Evolutionary conservation across 2,113 vertebrate genomes (phyloP).

Genomic region (Trinectes maculatus): DNA sequence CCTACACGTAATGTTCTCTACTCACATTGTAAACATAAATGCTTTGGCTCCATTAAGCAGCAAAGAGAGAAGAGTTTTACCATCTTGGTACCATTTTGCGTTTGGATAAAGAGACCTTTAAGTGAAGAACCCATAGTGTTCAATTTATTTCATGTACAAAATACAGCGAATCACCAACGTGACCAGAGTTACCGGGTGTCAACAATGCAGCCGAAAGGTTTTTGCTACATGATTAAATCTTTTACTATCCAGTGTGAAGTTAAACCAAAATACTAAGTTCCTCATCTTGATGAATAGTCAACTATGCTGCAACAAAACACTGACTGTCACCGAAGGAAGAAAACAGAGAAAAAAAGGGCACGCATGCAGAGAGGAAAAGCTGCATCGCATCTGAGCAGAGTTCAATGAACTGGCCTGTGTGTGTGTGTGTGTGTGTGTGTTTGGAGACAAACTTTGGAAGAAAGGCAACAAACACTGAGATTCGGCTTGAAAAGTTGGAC

Average conservation of each 20-base stretch:
- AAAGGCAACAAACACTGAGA: conserved; percentile 7
- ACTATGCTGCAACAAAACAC: conserved; percentile 22
- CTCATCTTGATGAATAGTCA: conserved; percentile 40
- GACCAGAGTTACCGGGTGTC: conserved; percentile 21
- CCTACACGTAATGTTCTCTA: not conserved
- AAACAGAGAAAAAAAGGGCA: conserved; percentile 17
- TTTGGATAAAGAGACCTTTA: not conserved
- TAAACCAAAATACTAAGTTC: conserved; percentile 29
- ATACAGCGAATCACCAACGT: conserved; percentile 15
- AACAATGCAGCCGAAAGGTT: conserved; percentile 21
- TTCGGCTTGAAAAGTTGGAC: conserved; percentile 11
- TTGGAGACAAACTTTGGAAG: conserved; percentile 15
- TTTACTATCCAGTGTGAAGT: conserved; percentile 65
- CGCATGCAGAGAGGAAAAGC: conserved; percentile 28
- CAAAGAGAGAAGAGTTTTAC: not conserved
- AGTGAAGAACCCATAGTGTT: not conserved
- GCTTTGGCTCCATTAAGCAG: conserved; percentile 22
- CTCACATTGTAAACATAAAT: not conserved
- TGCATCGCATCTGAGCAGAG: conserved; percentile 54
- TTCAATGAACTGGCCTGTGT: conserved; percentile 42
- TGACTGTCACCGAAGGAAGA: conserved; percentile 26
- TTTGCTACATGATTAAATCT: conserved; percentile 47
- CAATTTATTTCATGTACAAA: not conserved
- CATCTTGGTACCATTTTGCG: not conserved
- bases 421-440: not conserved